These are phyloP conservation scores for Pelmatolapia mariae DNA, from an alignment of 2,113 vertebrate species.

Conservation along the genomic window DNA sequence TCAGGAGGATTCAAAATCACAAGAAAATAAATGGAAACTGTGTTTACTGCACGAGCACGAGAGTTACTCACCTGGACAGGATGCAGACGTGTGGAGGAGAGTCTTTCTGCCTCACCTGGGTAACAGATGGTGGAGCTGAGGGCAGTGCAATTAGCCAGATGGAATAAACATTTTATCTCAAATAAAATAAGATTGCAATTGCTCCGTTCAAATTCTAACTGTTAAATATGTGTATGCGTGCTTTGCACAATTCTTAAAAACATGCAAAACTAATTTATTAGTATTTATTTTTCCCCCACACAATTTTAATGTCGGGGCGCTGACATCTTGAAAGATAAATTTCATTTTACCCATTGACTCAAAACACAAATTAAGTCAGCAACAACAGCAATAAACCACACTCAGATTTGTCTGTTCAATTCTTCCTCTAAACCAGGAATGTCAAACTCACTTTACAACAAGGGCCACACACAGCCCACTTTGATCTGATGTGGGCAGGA, in stretches of 20 bases:
- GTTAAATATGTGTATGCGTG: background rate
- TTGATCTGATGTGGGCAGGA: background rate
- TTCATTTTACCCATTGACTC: background rate
- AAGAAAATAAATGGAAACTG: background rate
- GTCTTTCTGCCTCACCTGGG: background rate
- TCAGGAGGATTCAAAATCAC: background rate
- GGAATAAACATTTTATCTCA: background rate
- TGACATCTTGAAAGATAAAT: background rate
- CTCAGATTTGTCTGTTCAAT: background rate
- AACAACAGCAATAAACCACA: background rate
- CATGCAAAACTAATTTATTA: background rate
- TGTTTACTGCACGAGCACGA: background rate
- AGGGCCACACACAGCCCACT: background rate
- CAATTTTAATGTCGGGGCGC: fast-evolving
- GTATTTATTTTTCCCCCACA: background rate
- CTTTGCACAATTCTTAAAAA: background rate
- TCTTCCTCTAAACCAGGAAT: background rate
- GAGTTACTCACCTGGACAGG: background rate
- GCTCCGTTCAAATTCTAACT: background rate
- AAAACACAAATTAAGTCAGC: background rate
- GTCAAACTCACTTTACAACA: background rate
- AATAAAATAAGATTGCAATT: background rate
- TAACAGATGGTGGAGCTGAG: background rate
- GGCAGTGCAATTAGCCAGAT: background rate
- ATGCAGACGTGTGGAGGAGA: background rate